Conservation (phyloP, 2,797 vertebrate genomes). For the Rhynchonycteris naso region DNA sequence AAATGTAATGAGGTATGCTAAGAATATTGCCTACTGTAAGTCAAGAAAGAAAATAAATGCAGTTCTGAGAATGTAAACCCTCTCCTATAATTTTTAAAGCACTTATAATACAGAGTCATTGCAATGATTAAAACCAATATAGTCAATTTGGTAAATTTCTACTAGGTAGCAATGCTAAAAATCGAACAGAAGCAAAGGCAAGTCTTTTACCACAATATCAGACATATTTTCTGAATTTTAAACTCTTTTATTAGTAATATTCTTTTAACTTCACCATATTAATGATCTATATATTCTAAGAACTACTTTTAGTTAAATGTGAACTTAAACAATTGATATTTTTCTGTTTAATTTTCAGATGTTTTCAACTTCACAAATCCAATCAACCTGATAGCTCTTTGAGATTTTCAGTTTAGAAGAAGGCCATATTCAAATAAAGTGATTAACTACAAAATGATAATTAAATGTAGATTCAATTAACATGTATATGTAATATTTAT, state of each 20-base stretch:
- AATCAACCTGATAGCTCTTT: not conserved
- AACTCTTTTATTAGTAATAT: not conserved
- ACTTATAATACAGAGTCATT: conserved; percentile 29
- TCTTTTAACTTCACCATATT: not conserved
- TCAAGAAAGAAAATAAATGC: conserved; percentile 42
- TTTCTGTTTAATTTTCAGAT: conserved; percentile 1
- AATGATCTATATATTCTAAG: not conserved
- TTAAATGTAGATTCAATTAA: not conserved
- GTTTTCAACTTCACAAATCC: not conserved
- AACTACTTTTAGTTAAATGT: conserved; percentile 29
- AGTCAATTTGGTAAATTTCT: conserved; percentile 17
- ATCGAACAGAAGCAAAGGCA: not conserved
- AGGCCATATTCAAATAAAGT: not conserved
- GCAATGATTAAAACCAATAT: conserved; percentile 17
- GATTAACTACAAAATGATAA: not conserved
- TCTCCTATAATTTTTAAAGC: conserved; percentile 20
- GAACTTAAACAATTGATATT: not conserved
- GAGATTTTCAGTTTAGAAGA: not conserved
- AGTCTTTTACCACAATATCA: not conserved
- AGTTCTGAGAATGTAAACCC: not conserved
- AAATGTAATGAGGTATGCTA: conserved; percentile 47
- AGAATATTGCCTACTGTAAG: conserved; percentile 39
- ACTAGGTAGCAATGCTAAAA: conserved; percentile 1
- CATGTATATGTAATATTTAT: not conserved
- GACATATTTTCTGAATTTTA: not conserved